A percentile compares a stretch with the other conserved stretches of the same genome.
phyloP scores from a whole-genome alignment of 2,888 invertebrate species.

The Auanema sp. region DNA sequence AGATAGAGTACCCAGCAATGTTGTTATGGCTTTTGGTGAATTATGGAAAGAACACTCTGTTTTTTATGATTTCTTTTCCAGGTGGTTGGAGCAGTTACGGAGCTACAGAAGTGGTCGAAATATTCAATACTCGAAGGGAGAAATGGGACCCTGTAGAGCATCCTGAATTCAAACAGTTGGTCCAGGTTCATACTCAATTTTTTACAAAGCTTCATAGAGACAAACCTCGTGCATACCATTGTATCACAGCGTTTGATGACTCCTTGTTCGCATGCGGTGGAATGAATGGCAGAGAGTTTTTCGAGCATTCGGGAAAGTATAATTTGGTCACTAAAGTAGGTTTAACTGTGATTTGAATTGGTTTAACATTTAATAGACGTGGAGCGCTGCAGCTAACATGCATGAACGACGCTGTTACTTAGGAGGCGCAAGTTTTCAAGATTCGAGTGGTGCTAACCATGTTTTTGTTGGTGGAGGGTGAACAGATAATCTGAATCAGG shows the following conservation, averaged over 20 bases:
- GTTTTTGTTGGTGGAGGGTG: slow-evolving; percentile 20
- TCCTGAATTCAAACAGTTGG: not conserved
- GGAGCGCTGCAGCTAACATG: not conserved
- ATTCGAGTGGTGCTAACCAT: not conserved
- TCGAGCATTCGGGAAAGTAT: not conserved
- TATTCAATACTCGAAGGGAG: not conserved
- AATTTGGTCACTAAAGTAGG: not conserved
- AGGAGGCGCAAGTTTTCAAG: not conserved
- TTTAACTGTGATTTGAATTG: not conserved
- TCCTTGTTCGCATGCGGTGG: slow-evolving; percentile 9
- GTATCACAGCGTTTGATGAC: not conserved
- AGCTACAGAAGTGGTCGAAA: not conserved
- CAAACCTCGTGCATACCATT: not conserved
- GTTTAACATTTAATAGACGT: slow-evolving; percentile 5
- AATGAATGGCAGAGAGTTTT: slow-evolving; percentile 26
- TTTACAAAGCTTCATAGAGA: not conserved
- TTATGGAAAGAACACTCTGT: not conserved
- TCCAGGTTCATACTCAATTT: not conserved
- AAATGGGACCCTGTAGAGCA: not conserved
- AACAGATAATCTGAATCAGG: not conserved
- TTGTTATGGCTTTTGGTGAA: not conserved
- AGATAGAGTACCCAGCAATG: not conserved
- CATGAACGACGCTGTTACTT: slow-evolving; percentile 15
- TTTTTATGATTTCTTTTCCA: not conserved
- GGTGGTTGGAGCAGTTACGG: slow-evolving; percentile 4